phyloP scores from a whole-genome alignment of 2,113 vertebrate genomes.

The Rhinoderma darwinii region DNA sequence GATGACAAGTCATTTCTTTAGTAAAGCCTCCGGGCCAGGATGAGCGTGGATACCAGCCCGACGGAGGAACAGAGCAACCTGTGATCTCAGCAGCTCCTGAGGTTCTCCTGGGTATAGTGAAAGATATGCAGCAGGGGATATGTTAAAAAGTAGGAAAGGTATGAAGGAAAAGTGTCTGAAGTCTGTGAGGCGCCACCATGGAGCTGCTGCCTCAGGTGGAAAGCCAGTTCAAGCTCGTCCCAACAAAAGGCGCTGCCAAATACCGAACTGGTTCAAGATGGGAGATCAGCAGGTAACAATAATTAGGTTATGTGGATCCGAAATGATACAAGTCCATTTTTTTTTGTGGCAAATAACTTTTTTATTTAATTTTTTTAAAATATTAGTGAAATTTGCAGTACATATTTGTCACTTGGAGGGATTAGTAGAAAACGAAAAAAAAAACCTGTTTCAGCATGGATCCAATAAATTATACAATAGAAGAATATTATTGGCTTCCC shows the following conservation, averaged over 20 bases:
- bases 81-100: conserved; percentile 65
- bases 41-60: conserved; percentile 68
- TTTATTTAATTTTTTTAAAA: too few relatives aligned
- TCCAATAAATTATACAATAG: too few relatives aligned
- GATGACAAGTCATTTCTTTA: conserved; percentile 64
- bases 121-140: conserved; percentile 73
- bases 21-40: conserved; percentile 64
- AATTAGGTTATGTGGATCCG: background rate
- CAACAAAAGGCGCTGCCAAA: conserved; percentile 45
- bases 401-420: too few relatives aligned
- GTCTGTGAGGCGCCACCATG: conserved; percentile 82
- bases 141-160: conserved; percentile 63
- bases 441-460: too few relatives aligned
- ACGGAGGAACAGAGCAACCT: conserved; percentile 69
- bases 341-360: background rate
- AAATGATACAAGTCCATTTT: background rate
- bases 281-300: background rate
- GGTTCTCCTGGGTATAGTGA: conserved; percentile 75
- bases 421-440: too few relatives aligned
- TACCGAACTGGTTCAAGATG: background rate
- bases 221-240: conserved; percentile 75
- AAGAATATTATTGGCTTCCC: too few relatives aligned
- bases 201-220: conserved; percentile 92
- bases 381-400: too few relatives aligned
- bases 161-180: conserved; percentile 68